These are phyloP conservation scores for Brachynemurus nebulosus DNA, from an alignment of 2,888 invertebrate species.

Conservation along the genomic window DNA sequence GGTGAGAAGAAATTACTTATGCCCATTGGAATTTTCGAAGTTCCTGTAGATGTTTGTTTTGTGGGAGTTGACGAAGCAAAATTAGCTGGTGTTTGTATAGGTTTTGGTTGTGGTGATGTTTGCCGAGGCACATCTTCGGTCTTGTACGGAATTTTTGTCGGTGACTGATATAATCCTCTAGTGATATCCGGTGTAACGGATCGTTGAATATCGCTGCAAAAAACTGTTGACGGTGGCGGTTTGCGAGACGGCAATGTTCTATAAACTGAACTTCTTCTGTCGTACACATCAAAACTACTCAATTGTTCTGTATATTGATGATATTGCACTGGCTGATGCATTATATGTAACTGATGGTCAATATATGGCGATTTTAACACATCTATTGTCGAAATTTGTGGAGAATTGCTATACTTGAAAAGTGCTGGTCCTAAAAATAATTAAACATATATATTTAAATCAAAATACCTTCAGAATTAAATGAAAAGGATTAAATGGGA, in stretches of 20 bases:
- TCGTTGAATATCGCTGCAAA: slow-evolving; percentile 33
- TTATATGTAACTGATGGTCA: neutral
- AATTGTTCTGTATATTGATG: slow-evolving; percentile 16
- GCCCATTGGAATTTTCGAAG: slow-evolving; percentile 16
- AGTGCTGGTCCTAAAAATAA: slow-evolving; percentile 8
- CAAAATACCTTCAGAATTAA: slow-evolving; percentile 16
- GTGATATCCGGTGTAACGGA: slow-evolving; percentile 40
- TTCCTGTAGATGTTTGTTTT: slow-evolving; percentile 16
- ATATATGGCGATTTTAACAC: neutral
- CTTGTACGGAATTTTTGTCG: neutral
- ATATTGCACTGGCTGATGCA: slow-evolving; percentile 22
- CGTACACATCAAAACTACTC: slow-evolving; percentile 21
- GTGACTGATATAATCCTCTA: slow-evolving; percentile 23
- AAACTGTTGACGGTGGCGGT: slow-evolving; percentile 31
- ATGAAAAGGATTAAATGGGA: too few relatives aligned
- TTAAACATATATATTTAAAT: slow-evolving; percentile 20
- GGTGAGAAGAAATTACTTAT: slow-evolving; percentile 21
- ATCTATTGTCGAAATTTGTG: too few relatives aligned
- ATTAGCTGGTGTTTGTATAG: neutral
- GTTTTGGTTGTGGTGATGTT: neutral
- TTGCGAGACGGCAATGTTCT: slow-evolving; percentile 35
- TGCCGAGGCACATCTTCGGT: too few relatives aligned
- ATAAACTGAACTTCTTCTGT: slow-evolving; percentile 21
- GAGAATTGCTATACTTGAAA: slow-evolving; percentile 6
- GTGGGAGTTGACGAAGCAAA: slow-evolving; percentile 30